Percentiles rank a stretch among this genome's conserved stretches.
These are phyloP conservation scores for Gymnodraco acuticeps DNA, from an alignment of 2,797 vertebrate genomes.

Conservation along the genomic window DNA sequence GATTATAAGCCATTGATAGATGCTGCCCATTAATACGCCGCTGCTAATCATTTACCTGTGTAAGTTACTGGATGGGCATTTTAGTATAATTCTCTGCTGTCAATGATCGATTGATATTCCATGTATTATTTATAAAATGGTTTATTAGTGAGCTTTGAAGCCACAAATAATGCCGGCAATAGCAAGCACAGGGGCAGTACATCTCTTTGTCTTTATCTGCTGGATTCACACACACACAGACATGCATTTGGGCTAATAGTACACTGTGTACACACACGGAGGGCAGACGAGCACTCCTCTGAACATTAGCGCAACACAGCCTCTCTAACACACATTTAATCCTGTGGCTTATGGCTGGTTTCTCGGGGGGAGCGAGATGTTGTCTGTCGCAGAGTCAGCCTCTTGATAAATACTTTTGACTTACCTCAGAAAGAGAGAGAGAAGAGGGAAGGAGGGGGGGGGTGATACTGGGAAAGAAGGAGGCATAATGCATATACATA, in stretches of 20 bases:
- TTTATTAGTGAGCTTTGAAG: conserved; percentile 18
- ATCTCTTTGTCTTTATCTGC: conserved; percentile 21
- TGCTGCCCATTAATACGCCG: conserved; percentile 50
- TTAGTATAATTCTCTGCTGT: conserved; percentile 39
- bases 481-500: conserved; percentile 3
- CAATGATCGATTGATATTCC: conserved; percentile 40
- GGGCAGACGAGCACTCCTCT: conserved; percentile 39
- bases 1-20: conserved; percentile 65
- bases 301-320: conserved; percentile 62
- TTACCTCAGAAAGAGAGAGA: conserved; percentile 33
- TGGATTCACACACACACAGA: conserved; percentile 5
- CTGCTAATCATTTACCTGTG: conserved; percentile 56
- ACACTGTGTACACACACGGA: conserved; percentile 35
- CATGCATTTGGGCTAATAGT: conserved; percentile 39
- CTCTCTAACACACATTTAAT: conserved; percentile 73
- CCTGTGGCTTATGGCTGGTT: conserved; percentile 68
- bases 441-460: not conserved
- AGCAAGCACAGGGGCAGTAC: not conserved
- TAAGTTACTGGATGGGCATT: conserved; percentile 44
- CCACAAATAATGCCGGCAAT: not conserved
- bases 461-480: conserved; percentile 8
- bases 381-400: conserved; percentile 66
- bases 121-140: conserved; percentile 18
- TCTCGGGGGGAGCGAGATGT: conserved; percentile 63
- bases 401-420: conserved; percentile 71